A percentile compares a stretch with the other conserved stretches of the same genome.
phyloP scores from a whole-genome alignment of 2,888 invertebrate genomes.

The Drosophila mayaguana region DNA sequence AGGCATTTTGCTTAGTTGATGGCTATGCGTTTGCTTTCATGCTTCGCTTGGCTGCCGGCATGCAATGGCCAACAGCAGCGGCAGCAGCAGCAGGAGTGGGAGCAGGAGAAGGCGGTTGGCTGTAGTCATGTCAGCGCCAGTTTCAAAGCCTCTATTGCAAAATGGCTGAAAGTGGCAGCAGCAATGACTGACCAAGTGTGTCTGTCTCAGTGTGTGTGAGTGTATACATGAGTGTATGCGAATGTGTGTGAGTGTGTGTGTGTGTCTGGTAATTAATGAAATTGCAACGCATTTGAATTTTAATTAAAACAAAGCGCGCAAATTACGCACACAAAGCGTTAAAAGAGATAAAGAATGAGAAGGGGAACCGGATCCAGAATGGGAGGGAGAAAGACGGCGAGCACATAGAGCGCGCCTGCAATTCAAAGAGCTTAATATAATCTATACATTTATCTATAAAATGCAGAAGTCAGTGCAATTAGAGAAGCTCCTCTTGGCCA shows the following conservation, averaged over 20 bases:
- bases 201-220: slow-evolving; percentile 34
- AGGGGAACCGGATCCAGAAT: background rate
- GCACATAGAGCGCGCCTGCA: background rate
- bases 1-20: slow-evolving; percentile 47
- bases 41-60: slow-evolving; percentile 71
- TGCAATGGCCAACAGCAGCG: slow-evolving; percentile 66
- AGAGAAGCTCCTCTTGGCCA: background rate
- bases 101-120: background rate
- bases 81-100: slow-evolving; percentile 12
- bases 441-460: slow-evolving; percentile 4
- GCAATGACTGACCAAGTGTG: slow-evolving; percentile 39
- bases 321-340: slow-evolving; percentile 59
- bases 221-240: slow-evolving; percentile 33
- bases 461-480: background rate
- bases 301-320: slow-evolving; percentile 83
- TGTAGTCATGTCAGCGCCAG: slow-evolving; percentile 67
- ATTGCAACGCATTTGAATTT: slow-evolving; percentile 83
- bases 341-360: background rate
- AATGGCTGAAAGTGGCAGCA: slow-evolving; percentile 72
- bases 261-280: slow-evolving; percentile 81
- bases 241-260: slow-evolving; percentile 33
- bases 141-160: slow-evolving; percentile 69
- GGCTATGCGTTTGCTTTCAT: slow-evolving; percentile 77
- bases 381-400: background rate
- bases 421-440: slow-evolving; percentile 6